Evolutionary conservation across 2,888 invertebrate genomes (phyloP).

Genomic region (Pemphredon lugubris): DNA sequence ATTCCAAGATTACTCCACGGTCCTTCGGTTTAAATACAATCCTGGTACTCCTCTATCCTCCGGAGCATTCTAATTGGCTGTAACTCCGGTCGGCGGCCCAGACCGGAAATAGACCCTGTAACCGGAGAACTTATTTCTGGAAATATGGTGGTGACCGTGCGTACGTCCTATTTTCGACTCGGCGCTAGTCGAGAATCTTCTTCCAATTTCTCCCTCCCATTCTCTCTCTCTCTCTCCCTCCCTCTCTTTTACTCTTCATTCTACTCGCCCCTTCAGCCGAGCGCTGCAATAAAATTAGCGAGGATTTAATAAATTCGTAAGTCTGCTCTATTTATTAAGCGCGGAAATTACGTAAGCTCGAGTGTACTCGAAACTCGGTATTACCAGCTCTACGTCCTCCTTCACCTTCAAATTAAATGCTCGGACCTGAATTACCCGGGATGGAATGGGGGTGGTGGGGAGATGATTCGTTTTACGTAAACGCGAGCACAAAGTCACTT

Average conservation of each 20-base stretch:
- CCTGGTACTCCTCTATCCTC: neutral
- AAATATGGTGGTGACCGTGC: conserved; percentile 70
- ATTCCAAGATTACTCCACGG: no score
- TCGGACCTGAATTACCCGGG: no score
- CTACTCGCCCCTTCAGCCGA: neutral
- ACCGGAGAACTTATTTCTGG: conserved; percentile 79
- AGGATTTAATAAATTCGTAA: conserved; percentile 27
- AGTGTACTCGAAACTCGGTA: no score
- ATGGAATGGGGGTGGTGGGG: no score
- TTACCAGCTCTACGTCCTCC: no score
- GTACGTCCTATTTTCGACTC: conserved; percentile 72
- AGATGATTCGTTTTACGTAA: no score
- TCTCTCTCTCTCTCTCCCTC: conserved; percentile 19
- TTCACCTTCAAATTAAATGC: no score
- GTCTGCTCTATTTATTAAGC: neutral
- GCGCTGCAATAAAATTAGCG: conserved; percentile 46
- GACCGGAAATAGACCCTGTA: conserved; percentile 75
- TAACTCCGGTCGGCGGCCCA: conserved; percentile 44
- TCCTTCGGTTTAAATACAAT: no score
- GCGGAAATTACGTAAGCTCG: conserved; percentile 22
- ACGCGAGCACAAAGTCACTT: no score
- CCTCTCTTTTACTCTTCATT: no score
- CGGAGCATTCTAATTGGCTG: conserved; percentile 15
- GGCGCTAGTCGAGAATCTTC: conserved; percentile 30
- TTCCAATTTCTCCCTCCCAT: conserved; percentile 22